These are phyloP conservation scores for Xestobium rufovillosum DNA, from an alignment of 2,888 invertebrate species.

Conservation along the genomic window DNA sequence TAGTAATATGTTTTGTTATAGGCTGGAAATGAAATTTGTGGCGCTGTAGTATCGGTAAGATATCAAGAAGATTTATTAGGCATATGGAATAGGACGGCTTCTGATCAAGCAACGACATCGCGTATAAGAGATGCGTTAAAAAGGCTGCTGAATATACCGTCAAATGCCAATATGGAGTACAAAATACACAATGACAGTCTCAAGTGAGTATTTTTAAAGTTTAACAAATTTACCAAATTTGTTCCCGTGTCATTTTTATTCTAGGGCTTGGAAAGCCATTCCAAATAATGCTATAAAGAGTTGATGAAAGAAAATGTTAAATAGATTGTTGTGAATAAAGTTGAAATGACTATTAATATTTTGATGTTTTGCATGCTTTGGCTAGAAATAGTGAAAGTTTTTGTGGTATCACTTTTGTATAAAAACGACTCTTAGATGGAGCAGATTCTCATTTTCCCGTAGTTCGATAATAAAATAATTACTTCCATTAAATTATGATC, in stretches of 20 bases:
- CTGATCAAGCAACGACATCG: slow-evolving; percentile 79
- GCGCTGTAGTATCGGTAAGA: slow-evolving; percentile 90
- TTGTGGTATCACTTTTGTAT: no score
- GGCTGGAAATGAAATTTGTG: slow-evolving; percentile 95
- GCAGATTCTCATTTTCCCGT: no score
- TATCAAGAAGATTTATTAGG: slow-evolving; percentile 95
- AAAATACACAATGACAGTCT: slow-evolving; percentile 75
- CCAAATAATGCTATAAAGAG: slow-evolving; percentile 37
- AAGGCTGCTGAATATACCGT: slow-evolving; percentile 89
- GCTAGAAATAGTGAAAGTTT: no score
- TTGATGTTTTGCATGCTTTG: no score
- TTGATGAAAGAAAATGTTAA: slow-evolving; percentile 33
- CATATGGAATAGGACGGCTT: slow-evolving; percentile 94
- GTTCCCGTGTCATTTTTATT: slow-evolving; percentile 22
- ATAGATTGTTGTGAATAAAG: no score
- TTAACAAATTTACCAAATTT: slow-evolving; percentile 3
- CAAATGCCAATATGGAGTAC: slow-evolving; percentile 91
- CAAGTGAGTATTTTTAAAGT: slow-evolving; percentile 50
- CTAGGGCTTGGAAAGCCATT: slow-evolving; percentile 38
- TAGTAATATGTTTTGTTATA: slow-evolving; percentile 21
- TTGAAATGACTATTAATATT: no score
- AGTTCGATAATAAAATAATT: no score
- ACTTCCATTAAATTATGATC: no score
- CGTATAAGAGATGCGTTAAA: slow-evolving; percentile 92
- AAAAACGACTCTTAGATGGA: no score